phyloP scores from a whole-genome alignment of 2,888 invertebrate species.

The Hemicrepidius hirtus region DNA sequence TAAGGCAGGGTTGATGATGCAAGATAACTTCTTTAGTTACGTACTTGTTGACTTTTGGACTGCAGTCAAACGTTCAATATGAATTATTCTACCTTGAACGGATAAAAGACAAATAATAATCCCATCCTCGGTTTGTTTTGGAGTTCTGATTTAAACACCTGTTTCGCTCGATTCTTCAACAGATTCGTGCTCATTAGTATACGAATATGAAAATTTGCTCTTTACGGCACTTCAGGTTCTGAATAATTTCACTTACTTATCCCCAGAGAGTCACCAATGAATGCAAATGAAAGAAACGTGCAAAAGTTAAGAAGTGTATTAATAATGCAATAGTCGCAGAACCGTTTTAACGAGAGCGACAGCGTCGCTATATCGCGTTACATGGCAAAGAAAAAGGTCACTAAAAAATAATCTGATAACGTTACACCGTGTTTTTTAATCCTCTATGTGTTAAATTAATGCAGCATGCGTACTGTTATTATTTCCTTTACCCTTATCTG shows the following conservation, averaged over 20 bases:
- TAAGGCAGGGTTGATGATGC: conserved; percentile 53
- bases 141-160: conserved; percentile 47
- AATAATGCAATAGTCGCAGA: conserved; percentile 49
- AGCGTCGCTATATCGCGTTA: conserved; percentile 20
- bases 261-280: conserved; percentile 44
- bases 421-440: conserved; percentile 20
- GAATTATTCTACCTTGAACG: conserved; percentile 25
- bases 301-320: conserved; percentile 48
- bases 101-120: conserved; percentile 30
- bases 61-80: conserved; percentile 37
- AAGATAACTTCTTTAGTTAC: conserved; percentile 54
- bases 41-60: conserved; percentile 60
- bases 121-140: conserved; percentile 24
- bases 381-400: conserved; percentile 25
- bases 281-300: conserved; percentile 51
- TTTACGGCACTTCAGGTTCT: conserved; percentile 47
- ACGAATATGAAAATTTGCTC: conserved; percentile 50
- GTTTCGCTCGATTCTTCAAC: conserved; percentile 35
- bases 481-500: conserved; percentile 33
- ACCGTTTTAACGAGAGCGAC: conserved; percentile 33
- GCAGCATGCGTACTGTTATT: conserved; percentile 35
- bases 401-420: conserved; percentile 35
- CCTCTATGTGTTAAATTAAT: conserved; percentile 34
- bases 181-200: conserved; percentile 46
- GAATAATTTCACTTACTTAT: conserved; percentile 53